phyloP scores from a whole-genome alignment of 2,797 vertebrate genomes.

The Crotalus adamanteus region DNA sequence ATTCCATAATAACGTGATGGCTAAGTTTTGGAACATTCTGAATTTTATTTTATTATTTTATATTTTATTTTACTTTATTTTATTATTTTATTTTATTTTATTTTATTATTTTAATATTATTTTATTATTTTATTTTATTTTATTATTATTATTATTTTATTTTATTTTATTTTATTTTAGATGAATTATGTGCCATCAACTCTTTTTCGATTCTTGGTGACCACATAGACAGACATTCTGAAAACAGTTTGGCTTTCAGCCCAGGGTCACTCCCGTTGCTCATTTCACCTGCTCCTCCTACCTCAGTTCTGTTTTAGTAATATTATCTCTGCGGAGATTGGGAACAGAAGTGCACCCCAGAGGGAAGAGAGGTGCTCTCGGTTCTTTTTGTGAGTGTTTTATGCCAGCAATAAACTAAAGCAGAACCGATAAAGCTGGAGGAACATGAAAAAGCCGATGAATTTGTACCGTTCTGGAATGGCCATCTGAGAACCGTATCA shows the following conservation, averaged over 20 bases:
- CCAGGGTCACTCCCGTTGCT: background rate
- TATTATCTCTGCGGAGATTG: background rate
- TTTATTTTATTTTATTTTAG: no score
- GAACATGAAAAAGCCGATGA: background rate
- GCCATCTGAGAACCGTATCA: background rate
- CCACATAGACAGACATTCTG: background rate
- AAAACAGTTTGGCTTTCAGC: background rate
- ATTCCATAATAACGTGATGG: background rate
- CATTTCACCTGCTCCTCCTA: background rate
- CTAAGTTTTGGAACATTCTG: background rate
- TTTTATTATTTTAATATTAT: no score
- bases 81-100: no score
- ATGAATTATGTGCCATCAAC: background rate
- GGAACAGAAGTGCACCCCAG: background rate
- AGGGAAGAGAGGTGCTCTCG: background rate
- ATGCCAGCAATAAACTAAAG: slow-evolving; percentile 7
- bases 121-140: no score
- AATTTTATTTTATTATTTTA: background rate
- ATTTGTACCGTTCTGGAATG: background rate
- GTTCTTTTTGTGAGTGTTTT: slow-evolving; percentile 2
- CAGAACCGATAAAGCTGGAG: background rate
- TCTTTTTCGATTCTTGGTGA: background rate
- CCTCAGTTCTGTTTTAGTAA: background rate
- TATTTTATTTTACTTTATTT: no score
- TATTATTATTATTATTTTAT: no score